Evolutionary conservation across 2,113 vertebrate genomes (phyloP).

Genomic region (Halcyon malimbica): DNA sequence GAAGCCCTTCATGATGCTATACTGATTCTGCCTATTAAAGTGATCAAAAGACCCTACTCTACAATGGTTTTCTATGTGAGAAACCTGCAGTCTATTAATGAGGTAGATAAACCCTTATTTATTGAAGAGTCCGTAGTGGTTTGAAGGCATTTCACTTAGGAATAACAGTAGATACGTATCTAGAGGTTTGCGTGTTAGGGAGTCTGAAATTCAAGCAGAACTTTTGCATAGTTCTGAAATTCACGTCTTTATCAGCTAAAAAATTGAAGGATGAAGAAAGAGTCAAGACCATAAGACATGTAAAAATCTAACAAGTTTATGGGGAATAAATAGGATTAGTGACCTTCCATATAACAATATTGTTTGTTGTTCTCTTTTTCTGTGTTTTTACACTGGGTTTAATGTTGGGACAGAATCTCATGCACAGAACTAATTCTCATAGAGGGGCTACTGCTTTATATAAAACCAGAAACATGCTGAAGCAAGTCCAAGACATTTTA

Average conservation of each 20-base stretch:
- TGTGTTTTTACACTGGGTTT: not conserved
- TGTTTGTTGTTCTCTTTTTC: not conserved
- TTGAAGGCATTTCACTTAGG: not conserved
- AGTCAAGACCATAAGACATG: not conserved
- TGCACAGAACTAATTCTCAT: not conserved
- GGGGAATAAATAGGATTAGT: not conserved
- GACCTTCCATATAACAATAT: not conserved
- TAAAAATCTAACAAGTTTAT: not conserved
- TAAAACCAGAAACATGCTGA: not conserved
- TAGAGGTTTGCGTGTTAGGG: not conserved
- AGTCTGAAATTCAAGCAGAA: not conserved
- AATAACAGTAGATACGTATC: not conserved
- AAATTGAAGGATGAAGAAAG: not conserved
- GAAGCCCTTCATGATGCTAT: not conserved
- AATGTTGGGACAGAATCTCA: not conserved
- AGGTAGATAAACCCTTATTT: not conserved
- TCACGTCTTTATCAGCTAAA: not conserved
- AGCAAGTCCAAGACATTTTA: not conserved
- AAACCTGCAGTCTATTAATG: not conserved
- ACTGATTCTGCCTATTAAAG: not conserved
- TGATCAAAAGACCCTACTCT: not conserved
- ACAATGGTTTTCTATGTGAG: not conserved
- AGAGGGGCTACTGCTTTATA: not conserved
- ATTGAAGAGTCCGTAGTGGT: not conserved
- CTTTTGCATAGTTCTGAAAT: not conserved